Conservation (phyloP, 2,797 vertebrate genomes). For the Morelia viridis region DNA sequence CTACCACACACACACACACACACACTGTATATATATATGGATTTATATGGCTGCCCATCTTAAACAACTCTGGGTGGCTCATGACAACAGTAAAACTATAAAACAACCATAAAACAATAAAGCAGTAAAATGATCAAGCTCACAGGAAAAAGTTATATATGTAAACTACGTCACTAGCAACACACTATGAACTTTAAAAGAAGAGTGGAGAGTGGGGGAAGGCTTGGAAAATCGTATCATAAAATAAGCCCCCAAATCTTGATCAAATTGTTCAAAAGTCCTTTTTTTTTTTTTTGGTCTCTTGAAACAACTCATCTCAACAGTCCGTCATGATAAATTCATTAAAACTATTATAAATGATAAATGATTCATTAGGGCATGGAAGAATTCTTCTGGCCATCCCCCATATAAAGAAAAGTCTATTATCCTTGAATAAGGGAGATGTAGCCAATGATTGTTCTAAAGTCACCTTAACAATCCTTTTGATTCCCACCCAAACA, state of each 20-base stretch:
- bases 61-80: too few species aligned
- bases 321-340: neutral
- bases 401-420: neutral
- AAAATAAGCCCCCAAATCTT: neutral
- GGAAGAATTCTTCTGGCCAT: neutral
- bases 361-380: neutral
- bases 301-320: neutral
- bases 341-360: neutral
- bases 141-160: neutral
- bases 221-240: neutral
- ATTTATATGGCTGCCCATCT: too few species aligned
- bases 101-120: too few species aligned
- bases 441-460: too few species aligned
- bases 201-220: neutral
- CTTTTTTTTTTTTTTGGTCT: neutral
- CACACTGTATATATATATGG: too few species aligned
- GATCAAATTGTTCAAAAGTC: neutral
- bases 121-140: neutral
- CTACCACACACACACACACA: neutral
- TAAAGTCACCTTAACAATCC: too few species aligned
- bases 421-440: neutral
- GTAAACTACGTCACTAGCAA: neutral
- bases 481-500: too few species aligned
- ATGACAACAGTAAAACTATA: too few species aligned
- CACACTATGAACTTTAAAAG: neutral